These are phyloP conservation scores for Triplophysa siluroides DNA, from an alignment of 2,113 vertebrate species.

Conservation along the genomic window DNA sequence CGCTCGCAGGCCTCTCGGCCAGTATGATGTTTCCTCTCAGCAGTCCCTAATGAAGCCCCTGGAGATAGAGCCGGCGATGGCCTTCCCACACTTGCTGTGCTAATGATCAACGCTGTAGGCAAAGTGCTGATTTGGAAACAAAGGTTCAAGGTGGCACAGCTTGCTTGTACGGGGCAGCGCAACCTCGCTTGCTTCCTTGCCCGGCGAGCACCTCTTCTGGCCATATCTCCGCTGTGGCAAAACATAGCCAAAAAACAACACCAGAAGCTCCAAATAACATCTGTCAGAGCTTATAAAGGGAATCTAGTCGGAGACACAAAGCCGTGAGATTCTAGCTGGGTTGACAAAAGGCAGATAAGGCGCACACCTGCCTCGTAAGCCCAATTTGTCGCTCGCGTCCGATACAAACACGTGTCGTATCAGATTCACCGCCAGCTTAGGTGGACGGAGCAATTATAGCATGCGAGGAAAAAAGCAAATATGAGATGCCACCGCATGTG, in stretches of 20 bases:
- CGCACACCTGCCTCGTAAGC: conserved; percentile 47
- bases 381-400: conserved; percentile 65
- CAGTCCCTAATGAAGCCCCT: conserved; percentile 73
- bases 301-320: conserved; percentile 39
- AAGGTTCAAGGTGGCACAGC: conserved; percentile 59
- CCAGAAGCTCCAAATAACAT: conserved; percentile 52
- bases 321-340: conserved; percentile 51
- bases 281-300: conserved; percentile 49
- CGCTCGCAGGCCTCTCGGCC: conserved; percentile 64
- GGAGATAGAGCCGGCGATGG: conserved; percentile 68
- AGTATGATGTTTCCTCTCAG: conserved; percentile 63
- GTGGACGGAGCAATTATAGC: conserved; percentile 70
- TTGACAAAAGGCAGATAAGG: conserved; percentile 55
- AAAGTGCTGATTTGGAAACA: conserved; percentile 74
- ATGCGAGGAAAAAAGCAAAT: conserved; percentile 58
- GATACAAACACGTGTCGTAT: conserved; percentile 65
- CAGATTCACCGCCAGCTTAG: conserved; percentile 63
- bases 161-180: conserved; percentile 23
- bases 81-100: conserved; percentile 61
- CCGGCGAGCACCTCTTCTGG: conserved; percentile 60
- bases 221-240: conserved; percentile 49
- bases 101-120: conserved; percentile 69
- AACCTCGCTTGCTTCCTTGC: conserved; percentile 10
- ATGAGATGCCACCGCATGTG: conserved; percentile 28
- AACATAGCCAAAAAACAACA: conserved; percentile 34